Conservation (phyloP, 2,888 invertebrate genomes). For the Halictus ligatus region DNA sequence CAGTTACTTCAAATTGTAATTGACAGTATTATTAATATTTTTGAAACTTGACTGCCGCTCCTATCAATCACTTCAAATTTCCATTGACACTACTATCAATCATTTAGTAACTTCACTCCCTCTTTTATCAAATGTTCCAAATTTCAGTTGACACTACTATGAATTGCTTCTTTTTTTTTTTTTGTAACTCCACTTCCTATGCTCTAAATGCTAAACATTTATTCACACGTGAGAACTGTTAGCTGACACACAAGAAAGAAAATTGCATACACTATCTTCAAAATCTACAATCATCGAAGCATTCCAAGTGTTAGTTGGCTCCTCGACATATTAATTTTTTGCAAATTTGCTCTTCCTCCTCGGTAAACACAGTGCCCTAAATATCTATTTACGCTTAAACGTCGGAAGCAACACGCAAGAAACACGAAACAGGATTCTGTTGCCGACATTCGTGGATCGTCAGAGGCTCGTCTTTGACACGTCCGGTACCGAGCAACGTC, state of each 20-base stretch:
- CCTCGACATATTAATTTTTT: neutral
- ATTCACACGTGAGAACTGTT: neutral
- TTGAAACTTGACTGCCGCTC: neutral
- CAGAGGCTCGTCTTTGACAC: constrained; percentile 9
- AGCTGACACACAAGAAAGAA: neutral
- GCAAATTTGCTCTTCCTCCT: neutral
- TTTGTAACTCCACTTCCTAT: neutral
- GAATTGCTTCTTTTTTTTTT: neutral
- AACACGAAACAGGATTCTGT: neutral
- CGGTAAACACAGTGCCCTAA: neutral
- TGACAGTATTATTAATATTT: neutral
- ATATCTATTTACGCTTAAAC: neutral
- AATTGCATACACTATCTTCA: neutral
- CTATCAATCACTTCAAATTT: neutral
- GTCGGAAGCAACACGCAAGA: neutral
- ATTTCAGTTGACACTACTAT: neutral
- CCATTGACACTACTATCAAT: no score
- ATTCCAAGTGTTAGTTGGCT: neutral
- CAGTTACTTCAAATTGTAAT: neutral
- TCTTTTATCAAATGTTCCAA: no score
- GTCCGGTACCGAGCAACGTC: constrained; percentile 13
- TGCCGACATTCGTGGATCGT: neutral
- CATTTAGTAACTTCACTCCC: no score
- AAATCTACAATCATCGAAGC: neutral
- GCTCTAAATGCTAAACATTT: neutral